These are phyloP conservation scores for Drosophila lacteicornis DNA, from an alignment of 1,140 invertebrate species.

Conservation along the genomic window DNA sequence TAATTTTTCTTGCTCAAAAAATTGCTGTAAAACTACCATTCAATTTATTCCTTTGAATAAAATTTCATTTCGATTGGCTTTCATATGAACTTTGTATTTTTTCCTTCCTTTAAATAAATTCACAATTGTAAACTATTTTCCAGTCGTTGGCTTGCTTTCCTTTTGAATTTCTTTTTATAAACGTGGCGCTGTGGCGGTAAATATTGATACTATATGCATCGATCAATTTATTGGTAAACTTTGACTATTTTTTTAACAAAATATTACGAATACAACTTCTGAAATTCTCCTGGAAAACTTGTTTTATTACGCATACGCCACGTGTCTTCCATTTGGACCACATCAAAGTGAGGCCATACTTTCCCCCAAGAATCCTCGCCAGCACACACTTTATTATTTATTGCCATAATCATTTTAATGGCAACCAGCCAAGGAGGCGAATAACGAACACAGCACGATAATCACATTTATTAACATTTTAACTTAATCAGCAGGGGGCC, in stretches of 20 bases:
- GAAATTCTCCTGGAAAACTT: background rate
- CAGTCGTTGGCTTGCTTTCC: background rate
- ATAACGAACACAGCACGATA: conserved; percentile 52
- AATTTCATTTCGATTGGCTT: background rate
- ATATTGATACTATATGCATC: background rate
- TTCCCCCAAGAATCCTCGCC: conserved; percentile 10
- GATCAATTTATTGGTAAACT: background rate
- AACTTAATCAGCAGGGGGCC: conserved; percentile 65
- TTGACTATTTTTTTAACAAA: background rate
- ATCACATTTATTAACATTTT: conserved; percentile 78
- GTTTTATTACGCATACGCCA: conserved; percentile 39
- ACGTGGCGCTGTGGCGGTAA: background rate
- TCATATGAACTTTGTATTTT: background rate
- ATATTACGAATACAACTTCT: background rate
- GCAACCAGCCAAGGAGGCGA: conserved; percentile 28
- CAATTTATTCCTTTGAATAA: background rate
- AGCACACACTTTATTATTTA: conserved; percentile 73
- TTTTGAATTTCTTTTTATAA: background rate
- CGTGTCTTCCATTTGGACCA: conserved; percentile 22
- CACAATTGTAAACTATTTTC: background rate
- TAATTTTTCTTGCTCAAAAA: background rate
- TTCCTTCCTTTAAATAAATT: background rate
- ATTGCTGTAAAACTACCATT: background rate
- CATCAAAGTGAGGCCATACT: conserved; percentile 40
- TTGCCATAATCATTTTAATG: conserved; percentile 77